These are phyloP conservation scores for Ooceraea biroi DNA, from an alignment of 1,140 invertebrate species.

Conservation along the genomic window DNA sequence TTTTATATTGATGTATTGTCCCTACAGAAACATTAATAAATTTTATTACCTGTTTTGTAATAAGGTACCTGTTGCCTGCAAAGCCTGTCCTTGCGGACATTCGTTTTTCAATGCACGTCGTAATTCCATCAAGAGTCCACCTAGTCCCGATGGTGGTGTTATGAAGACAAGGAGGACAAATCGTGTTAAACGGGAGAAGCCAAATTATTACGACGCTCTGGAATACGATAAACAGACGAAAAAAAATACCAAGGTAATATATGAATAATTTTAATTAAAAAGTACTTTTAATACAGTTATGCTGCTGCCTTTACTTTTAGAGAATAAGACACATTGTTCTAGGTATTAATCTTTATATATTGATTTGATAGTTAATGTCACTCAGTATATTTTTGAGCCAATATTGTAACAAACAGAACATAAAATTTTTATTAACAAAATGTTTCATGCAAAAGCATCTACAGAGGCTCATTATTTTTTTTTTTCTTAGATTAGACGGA, in stretches of 20 bases:
- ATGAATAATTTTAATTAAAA: background rate
- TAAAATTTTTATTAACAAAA: background rate
- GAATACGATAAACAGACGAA: constrained; percentile 91
- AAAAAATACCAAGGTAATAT: constrained; percentile 84
- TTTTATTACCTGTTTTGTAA: constrained; percentile 78
- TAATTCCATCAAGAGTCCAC: constrained; percentile 86
- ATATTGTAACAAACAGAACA: background rate
- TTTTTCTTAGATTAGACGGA: constrained; percentile 84
- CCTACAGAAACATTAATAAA: constrained; percentile 36
- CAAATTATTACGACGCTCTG: constrained; percentile 93
- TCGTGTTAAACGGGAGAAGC: constrained; percentile 91
- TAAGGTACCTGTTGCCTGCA: constrained; percentile 93
- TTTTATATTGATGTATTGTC: constrained; percentile 45
- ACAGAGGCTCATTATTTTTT: constrained; percentile 47
- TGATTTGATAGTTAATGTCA: background rate
- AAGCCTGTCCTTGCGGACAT: constrained; percentile 92
- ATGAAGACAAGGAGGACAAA: constrained; percentile 89
- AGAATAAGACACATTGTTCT: constrained; percentile 24
- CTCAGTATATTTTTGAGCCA: too few relatives aligned
- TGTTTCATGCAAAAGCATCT: background rate
- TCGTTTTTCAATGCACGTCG: constrained; percentile 91
- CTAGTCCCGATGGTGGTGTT: constrained; percentile 84
- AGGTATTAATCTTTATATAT: constrained; percentile 10
- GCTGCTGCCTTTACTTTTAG: background rate
- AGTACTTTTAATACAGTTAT: background rate